These are phyloP conservation scores for Metaphire vulgaris DNA, from an alignment of 1,140 invertebrate genomes.

Conservation along the genomic window DNA sequence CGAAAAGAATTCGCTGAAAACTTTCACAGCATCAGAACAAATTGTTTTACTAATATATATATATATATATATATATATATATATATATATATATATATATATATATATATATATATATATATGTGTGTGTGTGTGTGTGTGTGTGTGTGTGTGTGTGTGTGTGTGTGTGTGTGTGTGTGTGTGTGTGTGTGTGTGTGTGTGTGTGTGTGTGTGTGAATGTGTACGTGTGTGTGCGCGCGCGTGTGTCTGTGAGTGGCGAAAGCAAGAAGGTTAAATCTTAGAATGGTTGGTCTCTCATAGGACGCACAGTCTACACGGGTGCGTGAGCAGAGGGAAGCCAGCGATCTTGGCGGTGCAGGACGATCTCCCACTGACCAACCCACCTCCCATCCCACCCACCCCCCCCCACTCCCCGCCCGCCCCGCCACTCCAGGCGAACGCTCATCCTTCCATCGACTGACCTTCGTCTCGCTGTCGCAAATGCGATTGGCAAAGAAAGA, in stretches of 20 bases:
- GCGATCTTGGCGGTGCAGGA: background rate
- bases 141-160: background rate
- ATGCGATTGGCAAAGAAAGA: no score
- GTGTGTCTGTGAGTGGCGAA: background rate
- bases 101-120: no score
- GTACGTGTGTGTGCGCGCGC: background rate
- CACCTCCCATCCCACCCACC: no score
- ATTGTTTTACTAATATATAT: no score
- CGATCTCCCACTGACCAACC: background rate
- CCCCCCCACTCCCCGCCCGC: no score
- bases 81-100: no score
- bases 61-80: no score
- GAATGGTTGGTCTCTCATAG: background rate
- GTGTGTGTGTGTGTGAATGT: background rate
- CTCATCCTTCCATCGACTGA: background rate
- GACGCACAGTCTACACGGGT: background rate
- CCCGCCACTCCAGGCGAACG: background rate
- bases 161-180: background rate
- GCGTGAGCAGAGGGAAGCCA: background rate
- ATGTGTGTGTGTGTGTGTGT: no score
- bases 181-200: background rate
- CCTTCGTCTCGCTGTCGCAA: no score
- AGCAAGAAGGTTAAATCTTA: background rate
- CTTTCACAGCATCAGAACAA: no score
- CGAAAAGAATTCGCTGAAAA: no score